Evolutionary conservation across 2,888 invertebrate species (phyloP), one percentile per base, ranked within the genome.

Genomic region (Cistogaster globosa): DNA sequence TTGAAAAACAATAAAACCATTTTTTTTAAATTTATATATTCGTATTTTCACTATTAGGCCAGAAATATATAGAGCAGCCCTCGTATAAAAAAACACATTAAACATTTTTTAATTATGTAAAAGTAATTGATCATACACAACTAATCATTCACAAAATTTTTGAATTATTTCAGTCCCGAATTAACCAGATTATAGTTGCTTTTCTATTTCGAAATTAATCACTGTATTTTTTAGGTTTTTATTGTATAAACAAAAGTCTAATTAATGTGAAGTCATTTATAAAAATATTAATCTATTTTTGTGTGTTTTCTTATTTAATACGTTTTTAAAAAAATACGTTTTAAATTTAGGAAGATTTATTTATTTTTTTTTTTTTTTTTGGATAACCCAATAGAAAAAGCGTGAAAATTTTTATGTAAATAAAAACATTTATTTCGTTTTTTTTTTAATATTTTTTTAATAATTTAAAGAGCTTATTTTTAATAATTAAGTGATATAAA

Each of bases 261-360:
- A 38, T 60, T 69, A 55, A 65, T 78, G 14, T 65, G 58, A 69
- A 88, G 80, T 16, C 74, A 81, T 87, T 87, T 85, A 85, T 86
- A 84, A 85, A 83, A 62, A 63, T 7, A 82, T 77, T 67, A 67
- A 81, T 81, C 80, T 67, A 26, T 26, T 65, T 12, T 45, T 45
- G 62, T 5, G 16, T 63, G 55, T 45, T 67, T 79, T 82, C 62
- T 58, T 57, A 42, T 36, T 45, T 32, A 9, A 9, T 20, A 38
- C 36, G 22, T 26, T 51, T 65, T n/a, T 32, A 36, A 16, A 16
- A 26, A 60, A 26, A 26, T 20, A 48, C 9, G 32, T 42, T 14
- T 42, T 14, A 3, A 42, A 14, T 42, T 42, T 14, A 42, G 14
- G 12, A 42, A 14, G 14, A 42, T 42, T 42, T 14, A 6, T 42